Conservation (phyloP, 2,888 invertebrate genomes). For the Aphodius granarius region DNA sequence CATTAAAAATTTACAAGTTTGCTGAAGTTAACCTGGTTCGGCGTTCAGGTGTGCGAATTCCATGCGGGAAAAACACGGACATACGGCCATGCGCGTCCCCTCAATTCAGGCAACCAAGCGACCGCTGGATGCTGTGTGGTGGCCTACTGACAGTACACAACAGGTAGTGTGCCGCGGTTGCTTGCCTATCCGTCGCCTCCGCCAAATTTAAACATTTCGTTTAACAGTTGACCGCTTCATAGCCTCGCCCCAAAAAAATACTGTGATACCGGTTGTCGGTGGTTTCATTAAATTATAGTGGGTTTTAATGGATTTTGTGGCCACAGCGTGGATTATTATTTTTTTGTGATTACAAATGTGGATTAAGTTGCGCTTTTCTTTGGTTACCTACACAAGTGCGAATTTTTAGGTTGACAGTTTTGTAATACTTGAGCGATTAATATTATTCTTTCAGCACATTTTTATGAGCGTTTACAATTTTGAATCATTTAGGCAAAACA, state of each 20-base stretch:
- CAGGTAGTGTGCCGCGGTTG: conserved; percentile 27
- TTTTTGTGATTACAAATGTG: too few species aligned
- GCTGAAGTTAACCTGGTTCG: conserved; percentile 21
- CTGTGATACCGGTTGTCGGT: not conserved
- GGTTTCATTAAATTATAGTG: too few species aligned
- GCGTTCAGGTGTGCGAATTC: conserved; percentile 17
- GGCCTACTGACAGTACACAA: conserved; percentile 36
- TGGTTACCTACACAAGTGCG: too few species aligned
- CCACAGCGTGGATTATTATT: not conserved
- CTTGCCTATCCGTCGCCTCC: not conserved
- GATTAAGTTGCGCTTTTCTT: too few species aligned
- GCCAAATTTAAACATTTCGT: not conserved
- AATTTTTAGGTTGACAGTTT: too few species aligned
- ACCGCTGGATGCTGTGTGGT: conserved; percentile 33
- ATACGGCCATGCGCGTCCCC: conserved; percentile 34
- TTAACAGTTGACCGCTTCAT: not conserved
- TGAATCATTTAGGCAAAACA: too few species aligned
- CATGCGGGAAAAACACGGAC: too few species aligned
- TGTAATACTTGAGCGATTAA: too few species aligned
- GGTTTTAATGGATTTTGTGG: not conserved
- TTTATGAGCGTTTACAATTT: too few species aligned
- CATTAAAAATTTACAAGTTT: conserved; percentile 24
- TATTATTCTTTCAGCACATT: too few species aligned
- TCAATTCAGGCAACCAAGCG: conserved; percentile 31
- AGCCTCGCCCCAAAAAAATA: not conserved